phyloP scores from a whole-genome alignment of 2,888 invertebrate genomes.

The Chymomyza amoena region DNA sequence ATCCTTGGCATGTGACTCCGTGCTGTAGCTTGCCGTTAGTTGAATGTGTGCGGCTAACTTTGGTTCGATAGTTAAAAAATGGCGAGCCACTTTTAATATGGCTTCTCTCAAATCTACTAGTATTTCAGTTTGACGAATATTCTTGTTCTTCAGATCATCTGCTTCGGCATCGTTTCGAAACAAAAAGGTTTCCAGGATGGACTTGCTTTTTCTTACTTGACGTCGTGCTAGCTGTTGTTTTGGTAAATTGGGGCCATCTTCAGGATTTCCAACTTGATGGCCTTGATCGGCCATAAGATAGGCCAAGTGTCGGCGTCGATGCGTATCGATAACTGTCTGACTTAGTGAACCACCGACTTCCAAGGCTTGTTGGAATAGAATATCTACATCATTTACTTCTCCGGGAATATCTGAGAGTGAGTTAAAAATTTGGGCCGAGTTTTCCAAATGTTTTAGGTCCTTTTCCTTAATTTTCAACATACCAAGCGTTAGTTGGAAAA shows the following conservation, averaged over 20 bases:
- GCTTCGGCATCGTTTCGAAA: constrained; percentile 86
- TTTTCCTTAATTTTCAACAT: constrained; percentile 94
- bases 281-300: constrained; percentile 98
- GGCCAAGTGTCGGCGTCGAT: constrained; percentile 93
- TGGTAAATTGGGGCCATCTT: constrained; percentile 92
- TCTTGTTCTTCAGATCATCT: constrained; percentile 95
- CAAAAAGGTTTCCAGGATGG: constrained; percentile 91
- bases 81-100: constrained; percentile 94
- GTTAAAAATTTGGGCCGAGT: constrained; percentile 99
- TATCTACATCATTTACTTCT: constrained; percentile 91
- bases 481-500: constrained; percentile 96
- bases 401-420: constrained; percentile 97
- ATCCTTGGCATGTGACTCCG: constrained; percentile 96
- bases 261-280: constrained; percentile 93
- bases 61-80: constrained; percentile 96
- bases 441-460: constrained; percentile 90
- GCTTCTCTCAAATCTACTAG: constrained; percentile 98
- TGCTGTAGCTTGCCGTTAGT: constrained; percentile 94
- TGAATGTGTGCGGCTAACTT: constrained; percentile 88
- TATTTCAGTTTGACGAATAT: constrained; percentile 98
- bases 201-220: constrained; percentile 93
- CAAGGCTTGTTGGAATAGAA: constrained; percentile 87
- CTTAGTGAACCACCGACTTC: constrained; percentile 90
- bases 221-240: constrained; percentile 93
- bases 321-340: constrained; percentile 87